These are phyloP conservation scores for Pygoscelis antarcticus DNA, from an alignment of 2,113 vertebrate genomes.

Conservation along the genomic window DNA sequence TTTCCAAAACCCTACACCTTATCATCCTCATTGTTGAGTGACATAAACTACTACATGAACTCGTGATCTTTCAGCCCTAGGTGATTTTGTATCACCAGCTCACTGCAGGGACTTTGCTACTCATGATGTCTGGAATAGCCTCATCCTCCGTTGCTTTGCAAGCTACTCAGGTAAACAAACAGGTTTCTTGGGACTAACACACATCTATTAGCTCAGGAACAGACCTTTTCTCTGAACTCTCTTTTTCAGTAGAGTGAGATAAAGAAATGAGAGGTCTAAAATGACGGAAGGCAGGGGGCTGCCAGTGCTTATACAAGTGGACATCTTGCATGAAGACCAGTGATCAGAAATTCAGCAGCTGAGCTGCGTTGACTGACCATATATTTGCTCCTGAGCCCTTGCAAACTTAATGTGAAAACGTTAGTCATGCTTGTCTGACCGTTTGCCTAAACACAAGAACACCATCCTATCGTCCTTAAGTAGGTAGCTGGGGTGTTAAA, in stretches of 20 bases:
- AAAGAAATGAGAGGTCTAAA: neutral
- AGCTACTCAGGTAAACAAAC: neutral
- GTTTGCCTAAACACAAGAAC: neutral
- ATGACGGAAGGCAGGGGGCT: neutral
- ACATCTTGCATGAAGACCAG: neutral
- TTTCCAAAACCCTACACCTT: neutral
- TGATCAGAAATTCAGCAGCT: neutral
- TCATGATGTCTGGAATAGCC: neutral
- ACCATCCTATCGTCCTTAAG: neutral
- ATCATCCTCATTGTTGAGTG: neutral
- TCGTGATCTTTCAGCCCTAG: neutral
- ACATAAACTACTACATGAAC: neutral
- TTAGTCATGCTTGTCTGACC: neutral
- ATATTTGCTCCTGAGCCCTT: neutral
- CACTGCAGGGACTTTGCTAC: neutral
- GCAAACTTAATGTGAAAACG: neutral
- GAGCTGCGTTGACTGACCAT: neutral
- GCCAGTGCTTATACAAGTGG: neutral
- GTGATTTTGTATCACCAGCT: neutral
- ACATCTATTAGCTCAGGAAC: neutral
- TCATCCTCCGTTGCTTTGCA: fast-evolving
- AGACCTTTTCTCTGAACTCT: neutral
- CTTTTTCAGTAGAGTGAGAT: neutral
- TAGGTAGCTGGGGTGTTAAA: neutral
- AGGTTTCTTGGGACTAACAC: neutral